Evolutionary conservation across 2,113 vertebrate species (phyloP).

Genomic region (Scomber scombrus): DNA sequence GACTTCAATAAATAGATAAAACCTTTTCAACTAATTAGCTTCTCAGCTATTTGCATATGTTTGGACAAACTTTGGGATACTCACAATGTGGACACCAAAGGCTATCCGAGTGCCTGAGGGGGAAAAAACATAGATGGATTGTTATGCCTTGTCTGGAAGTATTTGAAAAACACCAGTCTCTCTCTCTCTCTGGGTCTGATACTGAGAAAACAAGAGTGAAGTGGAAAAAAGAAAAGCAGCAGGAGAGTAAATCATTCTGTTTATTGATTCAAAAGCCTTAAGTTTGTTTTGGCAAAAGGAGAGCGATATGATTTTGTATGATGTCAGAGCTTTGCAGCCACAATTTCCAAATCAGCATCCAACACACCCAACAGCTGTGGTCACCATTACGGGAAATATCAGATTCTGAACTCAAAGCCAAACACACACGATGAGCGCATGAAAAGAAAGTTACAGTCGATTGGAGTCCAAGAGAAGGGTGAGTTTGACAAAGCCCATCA

Average conservation of each 20-base stretch:
- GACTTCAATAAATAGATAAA: too few relatives aligned
- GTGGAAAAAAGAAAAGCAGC: background rate
- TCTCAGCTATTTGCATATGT: background rate
- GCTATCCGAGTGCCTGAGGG: too few relatives aligned
- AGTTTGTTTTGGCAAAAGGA: conserved; percentile 26
- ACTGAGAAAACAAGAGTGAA: background rate
- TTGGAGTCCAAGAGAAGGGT: conserved; percentile 32
- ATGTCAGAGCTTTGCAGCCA: conserved; percentile 33
- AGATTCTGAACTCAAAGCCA: background rate
- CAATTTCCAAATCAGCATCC: conserved; percentile 45
- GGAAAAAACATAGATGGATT: too few relatives aligned
- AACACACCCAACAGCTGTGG: conserved; percentile 63
- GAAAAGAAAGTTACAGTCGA: conserved; percentile 21
- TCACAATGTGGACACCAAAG: too few relatives aligned
- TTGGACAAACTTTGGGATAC: background rate
- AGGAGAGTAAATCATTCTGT: background rate
- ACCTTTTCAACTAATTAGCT: background rate
- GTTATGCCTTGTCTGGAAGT: background rate
- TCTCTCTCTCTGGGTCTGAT: background rate
- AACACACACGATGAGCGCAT: conserved; percentile 14
- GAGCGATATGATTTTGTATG: conserved; percentile 14
- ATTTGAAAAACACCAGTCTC: background rate
- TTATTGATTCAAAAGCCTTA: background rate
- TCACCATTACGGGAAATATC: conserved; percentile 55
- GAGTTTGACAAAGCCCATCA: background rate